Conservation (phyloP, 2,888 invertebrate genomes). For the Folsomia candida region DNA sequence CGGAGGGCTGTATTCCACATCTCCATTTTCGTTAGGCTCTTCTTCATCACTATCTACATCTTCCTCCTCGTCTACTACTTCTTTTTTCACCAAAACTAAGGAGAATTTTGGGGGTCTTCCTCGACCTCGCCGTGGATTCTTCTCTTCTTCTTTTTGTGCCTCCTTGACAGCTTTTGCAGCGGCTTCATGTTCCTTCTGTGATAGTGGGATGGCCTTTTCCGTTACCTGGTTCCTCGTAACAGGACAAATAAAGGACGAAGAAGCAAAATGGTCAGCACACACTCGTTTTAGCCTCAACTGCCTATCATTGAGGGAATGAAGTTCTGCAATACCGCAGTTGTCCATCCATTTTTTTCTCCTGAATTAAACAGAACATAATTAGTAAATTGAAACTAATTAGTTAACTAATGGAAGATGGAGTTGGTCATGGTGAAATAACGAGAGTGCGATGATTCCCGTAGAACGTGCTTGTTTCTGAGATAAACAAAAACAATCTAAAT, state of each 20-base stretch:
- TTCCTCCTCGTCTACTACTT: slow-evolving; percentile 4
- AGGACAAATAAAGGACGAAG: slow-evolving; percentile 24
- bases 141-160: background rate
- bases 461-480: no score
- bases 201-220: slow-evolving; percentile 32
- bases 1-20: slow-evolving; percentile 8
- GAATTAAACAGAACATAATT: background rate
- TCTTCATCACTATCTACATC: slow-evolving; percentile 10
- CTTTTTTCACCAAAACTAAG: slow-evolving; percentile 5
- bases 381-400: background rate
- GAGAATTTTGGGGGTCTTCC: slow-evolving; percentile 22
- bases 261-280: slow-evolving; percentile 36
- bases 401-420: background rate
- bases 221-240: slow-evolving; percentile 23
- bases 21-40: slow-evolving; percentile 10
- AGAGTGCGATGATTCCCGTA: no score
- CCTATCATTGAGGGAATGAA: slow-evolving; percentile 26
- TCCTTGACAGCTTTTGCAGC: background rate
- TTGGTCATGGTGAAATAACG: no score
- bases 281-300: slow-evolving; percentile 35
- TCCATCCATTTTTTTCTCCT: slow-evolving; percentile 43
- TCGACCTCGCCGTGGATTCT: slow-evolving; percentile 6
- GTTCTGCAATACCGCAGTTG: slow-evolving; percentile 29
- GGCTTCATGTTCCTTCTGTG: slow-evolving; percentile 13
- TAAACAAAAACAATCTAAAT: no score